Percentiles rank a stretch among this genome's conserved stretches.
These are phyloP conservation scores for Eublepharis macularius DNA, from an alignment of 2,113 vertebrate genomes.

Conservation along the genomic window DNA sequence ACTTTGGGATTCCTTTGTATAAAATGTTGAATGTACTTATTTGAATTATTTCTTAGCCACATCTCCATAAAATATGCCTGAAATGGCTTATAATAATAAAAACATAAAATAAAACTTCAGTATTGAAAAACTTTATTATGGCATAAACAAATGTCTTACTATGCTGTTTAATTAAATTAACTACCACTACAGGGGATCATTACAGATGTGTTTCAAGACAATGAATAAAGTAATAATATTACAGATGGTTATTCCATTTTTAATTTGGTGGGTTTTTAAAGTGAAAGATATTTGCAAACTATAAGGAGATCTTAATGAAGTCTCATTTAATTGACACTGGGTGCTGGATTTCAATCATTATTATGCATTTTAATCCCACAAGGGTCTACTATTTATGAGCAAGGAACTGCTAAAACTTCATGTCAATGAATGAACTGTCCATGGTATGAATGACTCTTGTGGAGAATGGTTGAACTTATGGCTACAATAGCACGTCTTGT, in stretches of 20 bases:
- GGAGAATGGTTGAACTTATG: background rate
- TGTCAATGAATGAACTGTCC: background rate
- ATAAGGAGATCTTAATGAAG: background rate
- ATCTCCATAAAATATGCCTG: no score
- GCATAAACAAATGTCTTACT: background rate
- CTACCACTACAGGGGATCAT: background rate
- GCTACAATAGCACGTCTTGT: background rate
- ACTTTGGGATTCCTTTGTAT: background rate
- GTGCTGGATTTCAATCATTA: no score
- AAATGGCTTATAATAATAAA: no score
- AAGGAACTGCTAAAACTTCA: background rate
- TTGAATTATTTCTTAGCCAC: no score
- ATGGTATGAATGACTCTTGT: background rate
- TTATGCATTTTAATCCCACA: background rate
- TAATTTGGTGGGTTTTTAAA: no score
- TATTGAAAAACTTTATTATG: no score
- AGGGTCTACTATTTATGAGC: background rate
- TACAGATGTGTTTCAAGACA: background rate
- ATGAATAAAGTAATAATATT: no score
- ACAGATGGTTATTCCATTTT: no score
- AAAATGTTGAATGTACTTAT: no score
- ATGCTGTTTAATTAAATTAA: background rate
- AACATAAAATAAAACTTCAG: no score
- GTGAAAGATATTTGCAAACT: no score
- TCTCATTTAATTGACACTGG: no score